phyloP scores from a whole-genome alignment of 2,113 vertebrate species.

The Athene noctua region DNA sequence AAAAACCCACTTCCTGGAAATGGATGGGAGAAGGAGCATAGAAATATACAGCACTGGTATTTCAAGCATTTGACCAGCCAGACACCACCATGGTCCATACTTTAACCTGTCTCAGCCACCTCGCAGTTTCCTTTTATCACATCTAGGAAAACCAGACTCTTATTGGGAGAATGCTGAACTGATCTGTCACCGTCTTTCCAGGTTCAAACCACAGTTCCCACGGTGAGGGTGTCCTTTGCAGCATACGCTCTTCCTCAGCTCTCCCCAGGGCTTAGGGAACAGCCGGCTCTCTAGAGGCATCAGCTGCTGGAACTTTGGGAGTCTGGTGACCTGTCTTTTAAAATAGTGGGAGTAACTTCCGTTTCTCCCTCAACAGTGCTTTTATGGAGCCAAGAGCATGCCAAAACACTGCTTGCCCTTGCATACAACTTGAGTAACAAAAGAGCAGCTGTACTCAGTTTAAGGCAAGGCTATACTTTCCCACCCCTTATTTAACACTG shows the following conservation, averaged over 20 bases:
- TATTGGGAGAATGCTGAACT: fast-evolving
- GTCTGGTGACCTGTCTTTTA: slow-evolving; percentile 36
- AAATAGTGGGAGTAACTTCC: slow-evolving; percentile 39
- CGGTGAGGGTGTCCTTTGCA: background rate
- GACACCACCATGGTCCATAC: background rate
- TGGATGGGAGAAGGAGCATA: background rate
- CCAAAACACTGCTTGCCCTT: slow-evolving; percentile 13
- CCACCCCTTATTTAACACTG: slow-evolving; percentile 18
- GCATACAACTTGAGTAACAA: background rate
- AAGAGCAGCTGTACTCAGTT: slow-evolving; percentile 11
- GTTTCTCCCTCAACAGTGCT: background rate
- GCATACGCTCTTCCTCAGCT: slow-evolving; percentile 1
- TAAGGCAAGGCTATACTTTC: slow-evolving; percentile 16
- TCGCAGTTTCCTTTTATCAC: background rate
- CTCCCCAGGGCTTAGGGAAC: slow-evolving; percentile 27
- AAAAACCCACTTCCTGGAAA: background rate
- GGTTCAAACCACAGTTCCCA: slow-evolving; percentile 35
- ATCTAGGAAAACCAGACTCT: background rate
- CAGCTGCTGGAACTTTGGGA: slow-evolving; percentile 32
- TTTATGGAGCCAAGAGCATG: background rate
- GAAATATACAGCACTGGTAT: background rate
- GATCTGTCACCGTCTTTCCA: background rate
- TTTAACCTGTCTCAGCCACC: background rate
- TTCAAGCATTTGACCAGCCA: background rate
- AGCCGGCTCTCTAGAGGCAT: background rate